phyloP scores from a whole-genome alignment of 2,113 vertebrate genomes.

The Sapajus apella region DNA sequence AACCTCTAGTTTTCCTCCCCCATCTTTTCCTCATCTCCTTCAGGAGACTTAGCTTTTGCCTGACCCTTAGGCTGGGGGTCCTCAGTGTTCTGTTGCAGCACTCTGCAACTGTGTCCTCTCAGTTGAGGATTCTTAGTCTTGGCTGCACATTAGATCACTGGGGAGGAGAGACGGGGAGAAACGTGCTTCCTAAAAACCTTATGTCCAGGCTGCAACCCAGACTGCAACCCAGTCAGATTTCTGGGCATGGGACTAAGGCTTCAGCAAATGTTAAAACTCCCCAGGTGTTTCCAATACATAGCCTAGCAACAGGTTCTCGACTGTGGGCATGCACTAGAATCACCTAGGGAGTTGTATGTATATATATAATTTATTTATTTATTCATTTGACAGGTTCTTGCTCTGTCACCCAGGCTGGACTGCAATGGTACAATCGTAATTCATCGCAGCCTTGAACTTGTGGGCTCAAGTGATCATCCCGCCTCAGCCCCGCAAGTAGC shows the following conservation, averaged over 20 bases:
- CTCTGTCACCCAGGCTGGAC: too few species aligned
- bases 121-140: background rate
- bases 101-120: background rate
- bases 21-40: background rate
- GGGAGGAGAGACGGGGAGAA: background rate
- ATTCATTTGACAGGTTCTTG: too few species aligned
- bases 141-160: background rate
- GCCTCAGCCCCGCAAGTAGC: too few species aligned
- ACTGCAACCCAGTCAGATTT: background rate
- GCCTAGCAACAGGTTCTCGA: background rate
- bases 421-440: too few species aligned
- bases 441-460: too few species aligned
- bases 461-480: too few species aligned
- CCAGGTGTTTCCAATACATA: background rate
- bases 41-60: background rate
- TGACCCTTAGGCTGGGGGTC: background rate
- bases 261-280: background rate
- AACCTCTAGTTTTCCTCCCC: background rate
- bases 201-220: background rate
- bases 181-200: background rate
- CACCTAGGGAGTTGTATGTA: background rate
- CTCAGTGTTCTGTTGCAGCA: background rate
- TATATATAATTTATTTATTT: too few species aligned
- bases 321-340: background rate
- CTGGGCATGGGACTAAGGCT: background rate